A percentile compares a stretch with the other conserved stretches of the same genome.
Evolutionary conservation across 2,113 vertebrate species (phyloP).

Genomic region (Lamprotornis superbus): DNA sequence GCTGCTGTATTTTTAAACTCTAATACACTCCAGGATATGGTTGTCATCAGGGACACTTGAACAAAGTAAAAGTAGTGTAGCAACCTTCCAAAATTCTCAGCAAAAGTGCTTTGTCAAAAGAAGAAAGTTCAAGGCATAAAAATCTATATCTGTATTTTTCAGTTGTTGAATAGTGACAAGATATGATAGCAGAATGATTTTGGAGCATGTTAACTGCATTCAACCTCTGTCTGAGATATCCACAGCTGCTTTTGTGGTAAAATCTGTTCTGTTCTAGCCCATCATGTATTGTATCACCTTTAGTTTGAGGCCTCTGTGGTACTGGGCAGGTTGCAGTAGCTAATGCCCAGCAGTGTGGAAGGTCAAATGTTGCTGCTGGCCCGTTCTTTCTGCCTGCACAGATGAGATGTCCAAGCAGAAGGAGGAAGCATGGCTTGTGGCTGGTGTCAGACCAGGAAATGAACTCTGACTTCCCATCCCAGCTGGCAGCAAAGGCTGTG

Average conservation of each 20-base stretch:
- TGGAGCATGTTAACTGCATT: not conserved
- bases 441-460: not conserved
- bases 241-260: not conserved
- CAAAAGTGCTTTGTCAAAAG: constrained; percentile 15
- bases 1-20: constrained; percentile 47
- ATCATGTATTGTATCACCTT: not conserved
- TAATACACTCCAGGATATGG: constrained; percentile 23
- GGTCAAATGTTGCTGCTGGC: not conserved
- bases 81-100: constrained; percentile 8
- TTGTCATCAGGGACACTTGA: constrained; percentile 33
- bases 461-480: not conserved
- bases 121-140: constrained; percentile 2
- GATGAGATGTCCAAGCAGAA: not conserved
- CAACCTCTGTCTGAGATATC: not conserved
- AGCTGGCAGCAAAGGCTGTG: not conserved
- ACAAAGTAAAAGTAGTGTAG: constrained; percentile 7
- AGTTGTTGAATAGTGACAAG: not conserved
- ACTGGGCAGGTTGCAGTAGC: not conserved
- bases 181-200: not conserved
- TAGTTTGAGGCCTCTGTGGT: not conserved
- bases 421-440: not conserved
- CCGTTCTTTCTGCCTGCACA: not conserved
- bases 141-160: not conserved
- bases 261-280: not conserved
- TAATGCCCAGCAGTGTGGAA: not conserved